phyloP scores from a whole-genome alignment of 2,888 invertebrate species.

The Fragum whitleyi region DNA sequence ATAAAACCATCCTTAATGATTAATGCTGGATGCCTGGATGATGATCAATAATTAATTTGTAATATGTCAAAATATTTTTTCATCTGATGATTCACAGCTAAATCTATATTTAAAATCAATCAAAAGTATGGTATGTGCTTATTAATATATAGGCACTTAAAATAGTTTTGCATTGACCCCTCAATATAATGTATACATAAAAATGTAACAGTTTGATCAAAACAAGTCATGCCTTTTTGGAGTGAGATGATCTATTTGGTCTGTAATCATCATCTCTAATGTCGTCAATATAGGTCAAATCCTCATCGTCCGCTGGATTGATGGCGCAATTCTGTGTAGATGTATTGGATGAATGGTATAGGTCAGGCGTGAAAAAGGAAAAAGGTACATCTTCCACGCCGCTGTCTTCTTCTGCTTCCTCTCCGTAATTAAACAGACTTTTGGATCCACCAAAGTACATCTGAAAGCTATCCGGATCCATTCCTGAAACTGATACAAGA shows the following conservation, averaged over 20 bases:
- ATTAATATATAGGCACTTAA: too few species aligned
- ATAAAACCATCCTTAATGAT: too few species aligned
- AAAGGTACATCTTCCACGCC: slow-evolving; percentile 61
- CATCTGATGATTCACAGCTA: too few species aligned
- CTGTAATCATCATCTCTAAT: slow-evolving; percentile 52
- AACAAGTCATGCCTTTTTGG: slow-evolving; percentile 51
- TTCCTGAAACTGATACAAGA: not conserved
- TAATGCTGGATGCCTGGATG: too few species aligned
- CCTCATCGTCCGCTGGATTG: slow-evolving; percentile 30
- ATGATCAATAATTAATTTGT: too few species aligned
- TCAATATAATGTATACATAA: too few species aligned
- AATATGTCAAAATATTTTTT: too few species aligned
- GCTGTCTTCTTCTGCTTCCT: slow-evolving; percentile 43
- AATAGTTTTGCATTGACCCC: too few species aligned
- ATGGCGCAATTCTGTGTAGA: not conserved
- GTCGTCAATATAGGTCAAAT: slow-evolving; percentile 58
- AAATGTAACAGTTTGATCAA: too few species aligned
- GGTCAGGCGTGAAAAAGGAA: slow-evolving; percentile 35
- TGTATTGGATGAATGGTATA: not conserved
- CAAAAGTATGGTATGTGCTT: too few species aligned
- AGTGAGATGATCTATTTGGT: slow-evolving; percentile 30
- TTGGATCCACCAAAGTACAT: slow-evolving; percentile 39
- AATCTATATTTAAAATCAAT: too few species aligned
- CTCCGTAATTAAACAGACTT: slow-evolving; percentile 39
- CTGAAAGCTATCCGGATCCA: slow-evolving; percentile 37